phyloP scores from a whole-genome alignment of 2,888 invertebrate genomes.

The Hetaerina titia region DNA sequence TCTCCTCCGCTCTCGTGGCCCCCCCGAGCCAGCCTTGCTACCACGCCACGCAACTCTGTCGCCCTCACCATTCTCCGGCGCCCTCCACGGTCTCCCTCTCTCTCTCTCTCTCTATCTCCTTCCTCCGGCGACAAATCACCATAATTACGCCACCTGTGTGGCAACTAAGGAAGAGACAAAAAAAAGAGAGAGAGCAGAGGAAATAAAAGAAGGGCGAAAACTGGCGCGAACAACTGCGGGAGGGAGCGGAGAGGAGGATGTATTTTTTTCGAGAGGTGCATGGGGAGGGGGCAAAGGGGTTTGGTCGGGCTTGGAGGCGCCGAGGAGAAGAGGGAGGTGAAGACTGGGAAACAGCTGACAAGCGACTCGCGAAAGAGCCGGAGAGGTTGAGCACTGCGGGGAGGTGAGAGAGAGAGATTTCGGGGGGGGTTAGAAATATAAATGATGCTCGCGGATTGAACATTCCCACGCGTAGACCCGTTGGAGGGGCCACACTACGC shows the following conservation, averaged over 20 bases:
- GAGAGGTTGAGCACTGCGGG: too few relatives aligned
- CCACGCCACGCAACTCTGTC: not conserved
- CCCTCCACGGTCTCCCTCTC: not conserved
- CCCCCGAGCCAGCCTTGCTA: not conserved
- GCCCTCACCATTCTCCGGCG: not conserved
- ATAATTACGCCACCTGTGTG: slow-evolving; percentile 65
- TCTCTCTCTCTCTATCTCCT: not conserved
- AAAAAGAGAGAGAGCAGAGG: not conserved
- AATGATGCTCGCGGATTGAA: not conserved
- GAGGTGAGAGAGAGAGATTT: not conserved
- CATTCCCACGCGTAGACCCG: not conserved
- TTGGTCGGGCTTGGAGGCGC: not conserved
- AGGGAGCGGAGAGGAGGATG: not conserved
- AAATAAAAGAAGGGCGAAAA: slow-evolving; percentile 24
- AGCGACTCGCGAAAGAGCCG: not conserved
- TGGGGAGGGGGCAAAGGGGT: too few relatives aligned
- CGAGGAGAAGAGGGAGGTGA: not conserved
- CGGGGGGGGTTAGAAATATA: not conserved
- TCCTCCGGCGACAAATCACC: slow-evolving; percentile 64
- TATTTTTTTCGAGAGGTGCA: too few relatives aligned
- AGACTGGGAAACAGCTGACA: not conserved
- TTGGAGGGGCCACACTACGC: not conserved
- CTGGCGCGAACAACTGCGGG: slow-evolving; percentile 25
- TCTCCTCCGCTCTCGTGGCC: too few relatives aligned
- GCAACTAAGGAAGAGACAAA: slow-evolving; percentile 16